Percentiles rank a stretch among this genome's conserved stretches.
Evolutionary conservation across 2,113 vertebrate genomes (phyloP).

Genomic region (Chaetodon trifascialis): DNA sequence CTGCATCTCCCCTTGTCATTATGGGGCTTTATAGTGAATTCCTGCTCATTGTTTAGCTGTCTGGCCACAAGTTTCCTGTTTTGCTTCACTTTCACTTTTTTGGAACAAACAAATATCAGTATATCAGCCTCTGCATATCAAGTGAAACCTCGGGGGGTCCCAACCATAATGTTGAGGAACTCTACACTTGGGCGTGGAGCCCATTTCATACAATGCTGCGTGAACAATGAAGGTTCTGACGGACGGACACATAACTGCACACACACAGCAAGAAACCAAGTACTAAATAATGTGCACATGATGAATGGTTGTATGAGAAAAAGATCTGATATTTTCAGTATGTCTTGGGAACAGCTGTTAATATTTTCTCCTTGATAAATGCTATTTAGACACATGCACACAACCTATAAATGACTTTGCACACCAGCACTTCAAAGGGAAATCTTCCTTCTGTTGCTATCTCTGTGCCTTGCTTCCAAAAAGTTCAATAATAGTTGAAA

Average conservation of each 20-base stretch:
- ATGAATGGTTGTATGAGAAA: background rate
- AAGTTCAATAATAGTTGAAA: background rate
- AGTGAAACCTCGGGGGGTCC: background rate
- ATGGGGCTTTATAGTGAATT: too few relatives aligned
- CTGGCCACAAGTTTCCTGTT: too few relatives aligned
- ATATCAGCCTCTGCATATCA: conserved; percentile 1
- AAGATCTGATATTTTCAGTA: background rate
- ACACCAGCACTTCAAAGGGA: background rate
- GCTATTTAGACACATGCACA: background rate
- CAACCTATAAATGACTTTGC: background rate
- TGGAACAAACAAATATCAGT: background rate
- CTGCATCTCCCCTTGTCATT: too few relatives aligned
- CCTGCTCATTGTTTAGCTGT: too few relatives aligned
- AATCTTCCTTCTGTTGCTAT: background rate
- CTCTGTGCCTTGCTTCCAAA: background rate
- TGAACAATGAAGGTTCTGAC: conserved; percentile 23
- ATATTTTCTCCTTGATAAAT: background rate
- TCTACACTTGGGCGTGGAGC: conserved; percentile 46
- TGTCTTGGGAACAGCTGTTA: background rate
- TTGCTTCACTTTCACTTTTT: too few relatives aligned
- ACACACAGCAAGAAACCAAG: background rate
- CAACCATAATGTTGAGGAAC: conserved; percentile 32
- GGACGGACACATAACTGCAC: conserved; percentile 24
- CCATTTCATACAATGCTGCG: background rate
- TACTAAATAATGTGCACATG: background rate